Base-by-base conservation (phyloP, 2,113 vertebrate genomes). In the Athene noctua region DNA sequence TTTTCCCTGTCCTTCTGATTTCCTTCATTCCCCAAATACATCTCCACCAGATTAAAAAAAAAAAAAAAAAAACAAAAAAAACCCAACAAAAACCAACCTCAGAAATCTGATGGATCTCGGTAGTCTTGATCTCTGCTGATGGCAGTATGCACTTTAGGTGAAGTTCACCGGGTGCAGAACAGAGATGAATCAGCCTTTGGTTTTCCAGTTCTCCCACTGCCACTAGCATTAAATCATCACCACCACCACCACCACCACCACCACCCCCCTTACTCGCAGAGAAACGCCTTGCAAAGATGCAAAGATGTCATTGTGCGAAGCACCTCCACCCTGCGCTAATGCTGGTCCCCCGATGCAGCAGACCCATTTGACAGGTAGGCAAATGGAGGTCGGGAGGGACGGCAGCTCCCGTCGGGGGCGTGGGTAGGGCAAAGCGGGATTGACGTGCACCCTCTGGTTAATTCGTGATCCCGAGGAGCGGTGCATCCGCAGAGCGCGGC, bases 281-380 rank as follows among this genome's bases (percentile, higher is more conserved):
- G 27, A 67, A 67, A 23, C 1, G 23, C 44, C 68, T 42, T 59
- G n/a, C 62, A 55, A 57, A 40, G 27, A 21, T 8, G 30, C 1
- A 2, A 66, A 36, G 57, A 14, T 4, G 27, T 30, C 55, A 18
- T 57, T 5, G 67, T 3, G 9, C 29, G 17, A 8, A 70, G 70
- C 44, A 22, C 36, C 38, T 26, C 30, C 44, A 18, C 13, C 25
- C 32, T 1, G 42, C 57, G 5, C 58, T 6, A 6, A 9, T 3
- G 11, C 85, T 1, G 57, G 3, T 27, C 5, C 29, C n/a, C 26
- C 2, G 2, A 4, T 1, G 52, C 65, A 55, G 59, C 73, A 44
- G 73, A n/a, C 38, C 12, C 66, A n/a, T 57, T 66, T 68, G 2
- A 30, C 47, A 72, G 74, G 54, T 8, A 16, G 65, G 36, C 55